Evolutionary conservation across 2,888 invertebrate genomes (phyloP), one percentile per base, ranked within the genome.

Genomic region (Pimpla rufipes): DNA sequence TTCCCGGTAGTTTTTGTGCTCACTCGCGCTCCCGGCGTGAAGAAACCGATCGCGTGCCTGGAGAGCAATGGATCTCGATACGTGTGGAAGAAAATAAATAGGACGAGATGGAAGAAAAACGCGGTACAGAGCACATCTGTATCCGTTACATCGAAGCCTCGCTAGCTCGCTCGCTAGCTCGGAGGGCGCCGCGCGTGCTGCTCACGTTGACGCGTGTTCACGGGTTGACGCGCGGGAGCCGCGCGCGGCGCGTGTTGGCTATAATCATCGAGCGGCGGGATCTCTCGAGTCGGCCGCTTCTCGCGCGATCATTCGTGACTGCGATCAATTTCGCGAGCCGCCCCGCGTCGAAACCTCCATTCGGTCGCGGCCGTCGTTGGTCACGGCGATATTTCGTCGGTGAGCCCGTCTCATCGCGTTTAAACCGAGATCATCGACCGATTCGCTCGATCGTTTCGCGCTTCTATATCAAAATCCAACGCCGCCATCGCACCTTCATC

Each of bases 291-390:
- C 29, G 29, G 10, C 37, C 8, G 37, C 16, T 18, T 62, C 45
- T 59, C 57, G 23, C 45, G 2, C 21, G 68, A 83, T 77, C 76
- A 73, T 79, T 83, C 76, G 79, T 74, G 82, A 83, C 68, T 52
- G 66, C 52, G 67, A 80, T 85, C 77, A 76, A 85, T 83, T 71
- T 85, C 57, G 68, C 67, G 80, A 64, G 83, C 73, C n/a, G n/a
- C n/a, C n/a, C 29, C 29, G 29, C 29, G 29, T 59, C 62, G 40
- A 62, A 62, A 37, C 59, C 42, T 3, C n/a, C 10, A 16, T 16
- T 18, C 62, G 16, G 62, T 64, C 70, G 57, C 78, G 68, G 42
- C 57, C 37, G 42, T 42, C 37, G 57, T 66, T 67, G 62, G 29
- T 62, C 73, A 40, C 35, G 62, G 66, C 29, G 62, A 73, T 79